Percentiles rank a stretch among this genome's conserved stretches.
Conservation (phyloP, 23 tunicate species). For the Styela clava region DNA sequence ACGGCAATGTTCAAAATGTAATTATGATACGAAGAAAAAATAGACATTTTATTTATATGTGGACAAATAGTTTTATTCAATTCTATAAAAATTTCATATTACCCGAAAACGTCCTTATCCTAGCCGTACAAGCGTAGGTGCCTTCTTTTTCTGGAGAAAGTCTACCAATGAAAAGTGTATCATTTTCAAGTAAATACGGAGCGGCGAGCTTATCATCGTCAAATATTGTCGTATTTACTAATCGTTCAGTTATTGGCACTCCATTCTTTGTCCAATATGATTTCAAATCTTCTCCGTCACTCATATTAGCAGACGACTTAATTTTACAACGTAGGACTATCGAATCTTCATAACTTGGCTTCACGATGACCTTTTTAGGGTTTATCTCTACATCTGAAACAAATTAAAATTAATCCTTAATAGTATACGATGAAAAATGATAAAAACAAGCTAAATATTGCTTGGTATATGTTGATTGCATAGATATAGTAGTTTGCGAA, state of each 20-base stretch:
- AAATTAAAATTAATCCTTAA: no score
- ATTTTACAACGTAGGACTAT: background rate
- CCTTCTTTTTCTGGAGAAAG: constrained; percentile 6
- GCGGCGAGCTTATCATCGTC: background rate
- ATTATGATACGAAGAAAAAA: no score
- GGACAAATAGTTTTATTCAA: no score
- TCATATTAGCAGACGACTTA: background rate
- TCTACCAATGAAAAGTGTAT: background rate
- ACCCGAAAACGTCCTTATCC: no score
- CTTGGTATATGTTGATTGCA: no score
- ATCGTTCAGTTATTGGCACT: background rate
- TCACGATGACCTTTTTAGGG: background rate
- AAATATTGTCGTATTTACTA: background rate
- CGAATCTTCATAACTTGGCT: background rate
- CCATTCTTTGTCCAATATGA: constrained; percentile 3
- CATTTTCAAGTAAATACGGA: background rate
- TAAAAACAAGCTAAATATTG: no score
- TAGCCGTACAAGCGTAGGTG: constrained; percentile 4
- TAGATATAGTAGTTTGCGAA: no score
- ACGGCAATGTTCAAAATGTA: no score
- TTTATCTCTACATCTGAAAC: background rate
- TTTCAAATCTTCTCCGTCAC: background rate
- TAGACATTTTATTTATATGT: no score
- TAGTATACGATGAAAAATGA: no score
- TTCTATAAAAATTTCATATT: no score